Conservation (phyloP, 2,797 vertebrate species). For the Galagoides demidoff region DNA sequence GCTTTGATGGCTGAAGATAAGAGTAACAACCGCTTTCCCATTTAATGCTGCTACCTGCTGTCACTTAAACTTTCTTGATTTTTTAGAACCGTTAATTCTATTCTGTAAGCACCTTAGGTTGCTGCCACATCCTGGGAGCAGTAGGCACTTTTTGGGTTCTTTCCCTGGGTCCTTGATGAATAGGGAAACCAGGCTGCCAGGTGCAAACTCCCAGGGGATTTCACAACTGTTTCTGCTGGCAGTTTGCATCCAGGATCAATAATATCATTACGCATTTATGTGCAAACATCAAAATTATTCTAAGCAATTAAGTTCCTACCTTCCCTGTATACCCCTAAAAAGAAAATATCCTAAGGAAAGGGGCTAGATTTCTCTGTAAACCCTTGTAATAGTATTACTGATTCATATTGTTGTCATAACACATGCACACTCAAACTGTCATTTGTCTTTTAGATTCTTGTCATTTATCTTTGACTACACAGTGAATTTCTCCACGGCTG, state of each 20-base stretch:
- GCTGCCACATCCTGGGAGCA: background rate
- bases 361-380: background rate
- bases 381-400: slow-evolving; percentile 10
- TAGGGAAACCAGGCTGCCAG: slow-evolving; percentile 52
- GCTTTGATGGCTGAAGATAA: slow-evolving; percentile 57
- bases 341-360: slow-evolving; percentile 25
- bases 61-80: slow-evolving; percentile 29
- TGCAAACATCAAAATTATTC: slow-evolving; percentile 79
- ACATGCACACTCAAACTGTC: background rate
- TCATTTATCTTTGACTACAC: background rate
- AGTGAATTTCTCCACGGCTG: background rate
- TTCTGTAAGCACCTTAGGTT: background rate
- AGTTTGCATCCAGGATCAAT: slow-evolving; percentile 68
- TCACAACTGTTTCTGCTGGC: slow-evolving; percentile 54
- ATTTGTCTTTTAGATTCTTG: slow-evolving; percentile 25
- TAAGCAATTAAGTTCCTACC: slow-evolving; percentile 61
- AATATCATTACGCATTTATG: slow-evolving; percentile 69
- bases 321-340: slow-evolving; percentile 19
- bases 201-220: slow-evolving; percentile 70
- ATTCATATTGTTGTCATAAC: background rate
- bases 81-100: background rate
- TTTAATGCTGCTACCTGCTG: background rate
- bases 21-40: slow-evolving; percentile 14
- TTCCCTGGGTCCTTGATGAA: slow-evolving; percentile 26
- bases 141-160: background rate